Conservation (phyloP, 2,888 invertebrate species). For the Dioctria rufipes region DNA sequence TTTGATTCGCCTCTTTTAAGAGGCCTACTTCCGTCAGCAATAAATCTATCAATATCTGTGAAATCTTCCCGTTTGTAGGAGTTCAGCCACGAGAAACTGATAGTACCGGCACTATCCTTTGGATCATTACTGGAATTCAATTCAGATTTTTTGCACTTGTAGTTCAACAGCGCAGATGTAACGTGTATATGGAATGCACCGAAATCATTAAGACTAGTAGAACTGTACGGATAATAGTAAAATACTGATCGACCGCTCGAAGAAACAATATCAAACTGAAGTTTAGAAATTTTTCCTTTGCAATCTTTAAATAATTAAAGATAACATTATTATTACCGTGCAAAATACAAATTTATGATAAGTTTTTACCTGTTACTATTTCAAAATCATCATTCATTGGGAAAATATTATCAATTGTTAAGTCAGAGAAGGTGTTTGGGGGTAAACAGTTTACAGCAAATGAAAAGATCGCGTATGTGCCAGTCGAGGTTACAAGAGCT, state of each 20-base stretch:
- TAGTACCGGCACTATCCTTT: not conserved
- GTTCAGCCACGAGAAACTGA: conserved; percentile 65
- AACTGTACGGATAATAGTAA: conserved; percentile 67
- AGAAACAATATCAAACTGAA: conserved; percentile 67
- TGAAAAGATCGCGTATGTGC: conserved; percentile 69
- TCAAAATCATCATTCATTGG: conserved; percentile 86
- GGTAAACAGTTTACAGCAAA: conserved; percentile 71
- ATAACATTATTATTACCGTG: not conserved
- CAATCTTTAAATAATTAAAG: conserved; percentile 61
- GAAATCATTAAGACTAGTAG: conserved; percentile 63
- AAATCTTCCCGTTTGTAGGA: conserved; percentile 68
- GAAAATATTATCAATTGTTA: conserved; percentile 85
- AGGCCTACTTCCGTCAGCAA: conserved; percentile 62
- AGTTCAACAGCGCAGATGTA: conserved; percentile 57
- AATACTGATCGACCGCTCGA: conserved; percentile 65
- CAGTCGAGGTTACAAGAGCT: conserved; percentile 67
- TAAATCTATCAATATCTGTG: conserved; percentile 60
- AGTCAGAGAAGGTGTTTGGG: conserved; percentile 82
- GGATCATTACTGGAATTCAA: not conserved
- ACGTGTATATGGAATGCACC: conserved; percentile 65
- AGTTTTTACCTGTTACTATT: conserved; percentile 76
- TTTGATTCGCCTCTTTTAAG: conserved; percentile 63
- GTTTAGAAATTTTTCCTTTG: conserved; percentile 65
- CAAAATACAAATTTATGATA: not conserved
- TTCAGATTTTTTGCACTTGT: conserved; percentile 9